Evolutionary conservation across 2,888 invertebrate genomes (phyloP), one percentile per base, ranked within the genome.

Genomic region (Willowsia nigromaculata): DNA sequence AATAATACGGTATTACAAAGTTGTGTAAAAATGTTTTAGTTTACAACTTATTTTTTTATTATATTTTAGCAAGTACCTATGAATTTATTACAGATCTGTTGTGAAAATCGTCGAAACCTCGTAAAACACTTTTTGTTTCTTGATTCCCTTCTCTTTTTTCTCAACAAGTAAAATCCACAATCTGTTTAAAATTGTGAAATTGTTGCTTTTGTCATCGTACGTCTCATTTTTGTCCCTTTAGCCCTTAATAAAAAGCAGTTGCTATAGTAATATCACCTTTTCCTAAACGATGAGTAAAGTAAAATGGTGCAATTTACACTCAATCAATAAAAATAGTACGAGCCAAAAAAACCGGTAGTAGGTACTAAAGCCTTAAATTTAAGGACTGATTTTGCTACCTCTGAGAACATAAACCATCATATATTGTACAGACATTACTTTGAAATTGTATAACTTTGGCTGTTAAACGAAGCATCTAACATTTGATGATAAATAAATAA

Each of bases 221-320:
- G n/a, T n/a, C n/a, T n/a, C n/a, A n/a, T n/a, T n/a, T n/a, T n/a
- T n/a, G n/a, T n/a, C n/a, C n/a, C n/a, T n/a, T n/a, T n/a, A n/a
- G n/a, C n/a, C n/a, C n/a, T n/a, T n/a, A n/a, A n/a, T n/a, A n/a
- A n/a, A n/a, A n/a, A n/a, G n/a, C n/a, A n/a, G n/a, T n/a, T n/a
- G n/a, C n/a, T n/a, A n/a, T n/a, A n/a, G n/a, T n/a, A n/a, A n/a
- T n/a, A n/a, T 33, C 9, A 13, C 11, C 5, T 33, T 33, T 30
- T 13, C 0, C 13, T 25, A n/a, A 7, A 33, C 15, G 59, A 18
- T 2, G 59, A 18, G 25, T 71, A 1, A 9, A 9, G n/a, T 40
- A 80, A 80, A n/a, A 81, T 62, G 40, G 59, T 27, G 82, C 82
- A 65, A 82, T 82, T 82, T 65, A 30, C 82, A 84, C 71, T 27